Percentiles rank a stretch among this genome's conserved stretches.
Evolutionary conservation across 1,140 invertebrate genomes (phyloP).

Genomic region (Eumeta japonica): DNA sequence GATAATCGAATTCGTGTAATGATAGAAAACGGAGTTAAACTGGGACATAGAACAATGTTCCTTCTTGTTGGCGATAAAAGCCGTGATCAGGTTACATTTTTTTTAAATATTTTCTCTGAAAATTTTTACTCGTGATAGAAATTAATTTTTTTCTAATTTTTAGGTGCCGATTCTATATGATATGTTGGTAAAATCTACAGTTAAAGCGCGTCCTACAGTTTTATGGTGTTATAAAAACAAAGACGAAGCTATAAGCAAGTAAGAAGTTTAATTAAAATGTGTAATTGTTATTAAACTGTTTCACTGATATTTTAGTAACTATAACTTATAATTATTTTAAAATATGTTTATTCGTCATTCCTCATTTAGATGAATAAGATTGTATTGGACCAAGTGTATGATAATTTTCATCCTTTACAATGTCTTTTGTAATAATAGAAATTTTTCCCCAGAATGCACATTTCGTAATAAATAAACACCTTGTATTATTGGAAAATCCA

Average conservation of each 20-base stretch:
- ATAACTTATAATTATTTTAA: too few species aligned
- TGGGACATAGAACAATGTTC: slow-evolving; percentile 90
- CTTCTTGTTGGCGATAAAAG: slow-evolving; percentile 94
- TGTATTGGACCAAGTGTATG: too few species aligned
- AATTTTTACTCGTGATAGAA: slow-evolving; percentile 2
- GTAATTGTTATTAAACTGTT: slow-evolving; percentile 3
- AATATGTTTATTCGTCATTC: too few species aligned
- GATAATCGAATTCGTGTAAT: slow-evolving; percentile 93
- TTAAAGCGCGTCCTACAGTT: slow-evolving; percentile 89
- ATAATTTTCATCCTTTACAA: too few species aligned
- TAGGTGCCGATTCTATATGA: slow-evolving; percentile 95
- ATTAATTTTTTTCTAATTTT: slow-evolving; percentile 11
- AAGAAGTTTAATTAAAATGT: too few species aligned
- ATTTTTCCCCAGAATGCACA: too few species aligned
- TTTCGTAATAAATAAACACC: too few species aligned
- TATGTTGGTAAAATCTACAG: slow-evolving; percentile 91
- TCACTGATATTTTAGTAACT: too few species aligned
- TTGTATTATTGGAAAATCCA: too few species aligned
- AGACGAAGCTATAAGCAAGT: slow-evolving; percentile 83
- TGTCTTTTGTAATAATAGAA: too few species aligned
- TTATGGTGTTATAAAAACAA: slow-evolving; percentile 99
- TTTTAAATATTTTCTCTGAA: slow-evolving; percentile 4
- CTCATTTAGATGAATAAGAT: too few species aligned
- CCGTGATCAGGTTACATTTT: slow-evolving; percentile 80
- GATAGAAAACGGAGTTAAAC: slow-evolving; percentile 94